phyloP scores from a whole-genome alignment of 2,113 vertebrate genomes.

The cat (Felis catus) region DNA sequence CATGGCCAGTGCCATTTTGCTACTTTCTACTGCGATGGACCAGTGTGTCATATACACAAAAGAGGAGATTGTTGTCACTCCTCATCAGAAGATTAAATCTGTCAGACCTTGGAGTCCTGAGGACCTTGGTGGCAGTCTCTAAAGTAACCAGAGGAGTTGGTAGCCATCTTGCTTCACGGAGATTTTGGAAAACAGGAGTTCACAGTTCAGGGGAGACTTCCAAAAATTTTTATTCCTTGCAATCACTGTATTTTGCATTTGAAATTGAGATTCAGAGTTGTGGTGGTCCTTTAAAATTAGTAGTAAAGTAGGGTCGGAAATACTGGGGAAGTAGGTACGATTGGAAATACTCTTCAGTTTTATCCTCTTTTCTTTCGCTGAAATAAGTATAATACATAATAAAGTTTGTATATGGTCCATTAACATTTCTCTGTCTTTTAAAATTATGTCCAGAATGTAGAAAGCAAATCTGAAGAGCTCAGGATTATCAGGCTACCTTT shows the following conservation, averaged over 20 bases:
- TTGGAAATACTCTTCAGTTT: not conserved
- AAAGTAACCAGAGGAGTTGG: not conserved
- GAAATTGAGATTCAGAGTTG: not conserved
- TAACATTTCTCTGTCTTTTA: conserved; percentile 35
- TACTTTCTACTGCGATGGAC: not conserved
- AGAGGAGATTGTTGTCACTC: not conserved
- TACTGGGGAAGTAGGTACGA: not conserved
- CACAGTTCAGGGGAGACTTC: not conserved
- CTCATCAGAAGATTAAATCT: not conserved
- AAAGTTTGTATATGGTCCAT: not conserved
- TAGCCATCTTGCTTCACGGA: not conserved
- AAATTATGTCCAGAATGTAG: not conserved
- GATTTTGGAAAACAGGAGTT: not conserved
- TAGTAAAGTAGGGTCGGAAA: not conserved
- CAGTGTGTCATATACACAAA: rapidly evolving
- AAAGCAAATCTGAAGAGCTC: not conserved
- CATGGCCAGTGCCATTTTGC: not conserved
- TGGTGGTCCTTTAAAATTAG: not conserved
- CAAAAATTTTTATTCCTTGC: not conserved
- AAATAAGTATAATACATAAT: not conserved
- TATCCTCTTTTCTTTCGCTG: not conserved
- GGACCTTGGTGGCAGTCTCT: not conserved
- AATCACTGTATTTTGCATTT: not conserved
- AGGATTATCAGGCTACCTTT: not conserved
- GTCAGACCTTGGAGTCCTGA: not conserved